phyloP scores from a whole-genome alignment of 1,140 invertebrate genomes.

The Drosophila jambulina region DNA sequence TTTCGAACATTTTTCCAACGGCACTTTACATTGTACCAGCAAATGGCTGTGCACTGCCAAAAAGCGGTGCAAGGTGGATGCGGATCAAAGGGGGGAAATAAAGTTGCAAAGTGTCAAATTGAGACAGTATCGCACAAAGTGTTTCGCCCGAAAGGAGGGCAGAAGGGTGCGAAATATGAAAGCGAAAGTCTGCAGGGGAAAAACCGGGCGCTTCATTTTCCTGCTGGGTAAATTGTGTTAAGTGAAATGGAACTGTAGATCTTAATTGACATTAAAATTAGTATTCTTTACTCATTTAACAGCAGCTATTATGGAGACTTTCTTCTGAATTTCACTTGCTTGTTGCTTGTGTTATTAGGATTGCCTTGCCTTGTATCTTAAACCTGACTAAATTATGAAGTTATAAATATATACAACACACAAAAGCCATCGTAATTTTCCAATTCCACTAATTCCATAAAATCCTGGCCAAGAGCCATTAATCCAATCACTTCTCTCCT shows the following conservation, averaged over 20 bases:
- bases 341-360: too few relatives aligned
- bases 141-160: slow-evolving; percentile 1
- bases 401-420: not conserved
- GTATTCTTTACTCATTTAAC: not conserved
- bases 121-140: slow-evolving; percentile 60
- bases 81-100: slow-evolving; percentile 18
- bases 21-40: slow-evolving; percentile 61
- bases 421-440: not conserved
- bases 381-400: not conserved
- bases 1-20: slow-evolving; percentile 70
- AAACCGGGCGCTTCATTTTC: slow-evolving; percentile 6
- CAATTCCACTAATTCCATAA: not conserved
- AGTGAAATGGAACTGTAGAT: slow-evolving; percentile 24
- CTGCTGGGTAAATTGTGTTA: slow-evolving; percentile 25
- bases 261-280: slow-evolving; percentile 31
- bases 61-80: slow-evolving; percentile 34
- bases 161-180: slow-evolving; percentile 13
- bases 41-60: slow-evolving; percentile 38
- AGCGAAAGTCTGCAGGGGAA: slow-evolving; percentile 24
- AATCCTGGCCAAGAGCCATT: slow-evolving; percentile 2
- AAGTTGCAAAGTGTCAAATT: slow-evolving; percentile 66
- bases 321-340: not conserved
- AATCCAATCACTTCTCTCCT: slow-evolving; percentile 16
- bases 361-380: not conserved
- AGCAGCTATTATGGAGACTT: not conserved